Conservation (phyloP, 2,888 invertebrate genomes). For the Lymantria monacha region DNA sequence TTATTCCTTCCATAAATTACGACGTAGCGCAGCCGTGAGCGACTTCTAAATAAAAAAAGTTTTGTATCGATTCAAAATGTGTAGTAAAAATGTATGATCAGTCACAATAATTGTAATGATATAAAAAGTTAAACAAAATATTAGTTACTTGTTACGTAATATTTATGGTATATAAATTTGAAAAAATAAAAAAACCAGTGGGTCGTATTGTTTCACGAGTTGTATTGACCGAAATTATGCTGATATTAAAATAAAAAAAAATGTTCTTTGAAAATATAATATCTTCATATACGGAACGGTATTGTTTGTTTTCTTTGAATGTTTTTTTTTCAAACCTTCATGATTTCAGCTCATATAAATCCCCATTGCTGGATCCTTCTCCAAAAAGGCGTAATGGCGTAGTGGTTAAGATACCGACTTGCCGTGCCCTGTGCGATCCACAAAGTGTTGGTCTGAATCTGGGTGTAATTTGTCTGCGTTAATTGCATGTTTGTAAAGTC, state of each 20-base stretch:
- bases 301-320: slow-evolving; percentile 50
- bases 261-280: slow-evolving; percentile 82
- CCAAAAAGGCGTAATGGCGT: no score
- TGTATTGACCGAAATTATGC: slow-evolving; percentile 76
- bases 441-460: no score
- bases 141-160: slow-evolving; percentile 79
- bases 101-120: slow-evolving; percentile 74
- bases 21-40: slow-evolving; percentile 55
- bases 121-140: slow-evolving; percentile 54
- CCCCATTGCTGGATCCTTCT: no score
- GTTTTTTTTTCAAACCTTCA: no score
- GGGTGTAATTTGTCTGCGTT: no score
- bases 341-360: no score
- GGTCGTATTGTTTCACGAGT: slow-evolving; percentile 75
- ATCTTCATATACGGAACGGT: slow-evolving; percentile 75
- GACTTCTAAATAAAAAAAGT: slow-evolving; percentile 35
- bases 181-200: slow-evolving; percentile 61
- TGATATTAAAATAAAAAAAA: slow-evolving; percentile 71
- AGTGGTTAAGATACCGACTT: no score
- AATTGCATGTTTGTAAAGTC: no score
- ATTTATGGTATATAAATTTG: slow-evolving; percentile 61
- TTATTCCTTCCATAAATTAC: slow-evolving; percentile 41
- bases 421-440: no score
- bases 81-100: slow-evolving; percentile 71
- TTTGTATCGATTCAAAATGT: slow-evolving; percentile 73